These are phyloP conservation scores for Crenichthys baileyi DNA, from an alignment of 2,797 vertebrate species.

Conservation along the genomic window DNA sequence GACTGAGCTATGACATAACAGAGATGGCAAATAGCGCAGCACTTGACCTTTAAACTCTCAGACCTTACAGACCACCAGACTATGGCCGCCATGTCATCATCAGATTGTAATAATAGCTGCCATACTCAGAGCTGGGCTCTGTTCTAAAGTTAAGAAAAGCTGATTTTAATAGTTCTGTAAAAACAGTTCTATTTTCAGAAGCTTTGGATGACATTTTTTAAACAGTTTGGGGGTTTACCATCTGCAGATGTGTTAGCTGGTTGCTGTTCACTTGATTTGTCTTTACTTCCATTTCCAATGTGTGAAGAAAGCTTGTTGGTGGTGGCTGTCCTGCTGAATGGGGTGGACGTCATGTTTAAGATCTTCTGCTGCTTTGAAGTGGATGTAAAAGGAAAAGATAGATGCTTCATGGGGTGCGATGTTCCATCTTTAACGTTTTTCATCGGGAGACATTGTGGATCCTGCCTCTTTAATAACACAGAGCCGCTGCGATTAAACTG, in stretches of 20 bases:
- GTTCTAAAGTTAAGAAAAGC: too few species aligned
- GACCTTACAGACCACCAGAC: slow-evolving; percentile 9
- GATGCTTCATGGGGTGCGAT: slow-evolving; percentile 62
- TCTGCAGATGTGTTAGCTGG: slow-evolving; percentile 84
- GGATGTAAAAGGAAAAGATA: slow-evolving; percentile 63
- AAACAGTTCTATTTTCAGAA: neutral
- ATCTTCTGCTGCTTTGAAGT: slow-evolving; percentile 69
- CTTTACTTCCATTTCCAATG: slow-evolving; percentile 64
- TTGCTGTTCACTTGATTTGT: slow-evolving; percentile 56
- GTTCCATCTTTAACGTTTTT: slow-evolving; percentile 62
- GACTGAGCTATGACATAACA: slow-evolving; percentile 64
- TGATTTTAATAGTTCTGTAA: neutral
- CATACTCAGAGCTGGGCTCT: neutral
- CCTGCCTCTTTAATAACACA: slow-evolving; percentile 75
- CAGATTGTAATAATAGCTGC: neutral
- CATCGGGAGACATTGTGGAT: slow-evolving; percentile 81
- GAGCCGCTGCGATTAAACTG: slow-evolving; percentile 46
- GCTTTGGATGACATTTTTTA: neutral
- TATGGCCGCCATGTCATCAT: too few species aligned
- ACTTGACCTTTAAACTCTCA: slow-evolving; percentile 44
- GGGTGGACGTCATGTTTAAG: slow-evolving; percentile 71
- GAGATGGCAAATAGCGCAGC: slow-evolving; percentile 72
- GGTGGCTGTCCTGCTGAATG: slow-evolving; percentile 59
- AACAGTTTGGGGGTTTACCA: slow-evolving; percentile 66
- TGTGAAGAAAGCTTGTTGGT: slow-evolving; percentile 71